phyloP scores from a whole-genome alignment of 2,113 vertebrate species.

The Dipodomys stephensi region DNA sequence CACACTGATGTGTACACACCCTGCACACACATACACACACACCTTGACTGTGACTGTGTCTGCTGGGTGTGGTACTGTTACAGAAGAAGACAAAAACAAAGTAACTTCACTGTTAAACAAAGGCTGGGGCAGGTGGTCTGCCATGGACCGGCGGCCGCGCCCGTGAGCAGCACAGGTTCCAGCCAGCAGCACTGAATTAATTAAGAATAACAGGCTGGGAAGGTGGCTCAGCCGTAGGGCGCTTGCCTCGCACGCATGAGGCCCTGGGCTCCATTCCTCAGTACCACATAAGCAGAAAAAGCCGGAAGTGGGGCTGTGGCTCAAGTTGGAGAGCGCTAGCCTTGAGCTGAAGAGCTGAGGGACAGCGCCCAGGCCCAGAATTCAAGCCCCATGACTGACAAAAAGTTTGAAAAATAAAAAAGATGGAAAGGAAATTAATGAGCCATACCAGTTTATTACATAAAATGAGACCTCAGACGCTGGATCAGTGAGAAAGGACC shows the following conservation, averaged over 20 bases:
- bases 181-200: not conserved
- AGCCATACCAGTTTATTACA: not conserved
- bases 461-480: not conserved
- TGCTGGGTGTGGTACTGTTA: not conserved
- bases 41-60: rapidly evolving
- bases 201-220: not conserved
- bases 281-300: too few relatives aligned
- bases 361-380: too few relatives aligned
- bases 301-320: too few relatives aligned
- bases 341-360: too few relatives aligned
- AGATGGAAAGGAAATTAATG: not conserved
- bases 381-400: not conserved
- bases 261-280: too few relatives aligned
- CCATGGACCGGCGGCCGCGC: rapidly evolving
- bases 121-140: not conserved
- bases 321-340: too few relatives aligned
- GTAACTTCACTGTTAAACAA: not conserved
- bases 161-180: not conserved
- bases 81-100: not conserved
- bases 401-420: not conserved
- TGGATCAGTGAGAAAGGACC: too few relatives aligned
- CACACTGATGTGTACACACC: too few relatives aligned
- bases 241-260: too few relatives aligned
- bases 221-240: too few relatives aligned
- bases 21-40: too few relatives aligned